These are phyloP conservation scores for Lycophotia porphyrea DNA, from an alignment of 2,888 invertebrate species.

Conservation along the genomic window DNA sequence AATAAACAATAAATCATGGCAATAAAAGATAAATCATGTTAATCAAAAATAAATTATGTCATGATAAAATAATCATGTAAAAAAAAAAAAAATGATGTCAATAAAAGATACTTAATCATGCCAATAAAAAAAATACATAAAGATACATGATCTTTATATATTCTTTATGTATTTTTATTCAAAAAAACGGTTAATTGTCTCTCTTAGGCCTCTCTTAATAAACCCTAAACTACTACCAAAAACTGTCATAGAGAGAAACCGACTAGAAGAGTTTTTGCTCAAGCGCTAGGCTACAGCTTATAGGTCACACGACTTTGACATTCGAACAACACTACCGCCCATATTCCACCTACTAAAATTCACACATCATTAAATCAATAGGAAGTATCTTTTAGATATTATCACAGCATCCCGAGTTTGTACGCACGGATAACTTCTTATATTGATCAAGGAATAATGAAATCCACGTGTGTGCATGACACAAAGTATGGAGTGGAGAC, in stretches of 20 bases:
- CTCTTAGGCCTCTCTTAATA: neutral
- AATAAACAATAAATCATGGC: too few species aligned
- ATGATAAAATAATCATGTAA: too few species aligned
- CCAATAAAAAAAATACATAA: too few species aligned
- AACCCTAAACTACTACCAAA: neutral
- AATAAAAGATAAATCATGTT: too few species aligned
- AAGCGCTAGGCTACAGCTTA: neutral
- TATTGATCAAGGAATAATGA: constrained; percentile 14
- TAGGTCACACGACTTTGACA: constrained; percentile 5
- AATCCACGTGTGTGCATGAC: neutral
- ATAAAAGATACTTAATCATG: too few species aligned
- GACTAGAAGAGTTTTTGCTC: neutral
- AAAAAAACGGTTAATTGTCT: too few species aligned
- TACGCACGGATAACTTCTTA: constrained; percentile 36
- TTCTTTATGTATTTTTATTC: too few species aligned
- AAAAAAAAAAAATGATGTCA: too few species aligned
- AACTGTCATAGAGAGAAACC: neutral
- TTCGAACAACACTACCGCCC: neutral
- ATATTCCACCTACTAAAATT: neutral
- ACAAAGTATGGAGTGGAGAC: neutral
- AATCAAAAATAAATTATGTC: too few species aligned
- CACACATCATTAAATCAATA: constrained; percentile 6
- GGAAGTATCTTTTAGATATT: constrained; percentile 16
- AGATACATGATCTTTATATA: too few species aligned
- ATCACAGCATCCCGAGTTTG: constrained; percentile 22